Conservation (phyloP, 1,140 invertebrate species). For the Drosophila nigromelanica region DNA sequence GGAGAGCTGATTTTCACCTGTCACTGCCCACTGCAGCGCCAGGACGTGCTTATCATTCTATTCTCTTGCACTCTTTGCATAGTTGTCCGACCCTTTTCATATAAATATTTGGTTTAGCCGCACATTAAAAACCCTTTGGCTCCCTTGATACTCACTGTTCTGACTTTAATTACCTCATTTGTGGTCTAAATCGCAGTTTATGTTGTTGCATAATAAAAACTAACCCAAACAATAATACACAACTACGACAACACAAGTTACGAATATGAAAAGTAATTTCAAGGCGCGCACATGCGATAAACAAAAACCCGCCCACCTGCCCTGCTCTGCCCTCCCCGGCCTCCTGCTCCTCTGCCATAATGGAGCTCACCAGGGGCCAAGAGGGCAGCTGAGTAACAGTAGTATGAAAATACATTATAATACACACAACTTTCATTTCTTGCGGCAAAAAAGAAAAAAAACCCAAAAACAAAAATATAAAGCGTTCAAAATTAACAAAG, state of each 20-base stretch:
- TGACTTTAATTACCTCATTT: constrained; percentile 50
- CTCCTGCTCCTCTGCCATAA: constrained; percentile 4
- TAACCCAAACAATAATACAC: constrained; percentile 10
- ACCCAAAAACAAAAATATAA: constrained; percentile 59
- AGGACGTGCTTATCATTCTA: constrained; percentile 66
- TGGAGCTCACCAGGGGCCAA: background rate
- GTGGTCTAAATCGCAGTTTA: constrained; percentile 57
- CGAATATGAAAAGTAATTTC: constrained; percentile 80
- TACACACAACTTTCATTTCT: constrained; percentile 79
- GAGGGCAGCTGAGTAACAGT: constrained; percentile 70
- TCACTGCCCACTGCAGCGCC: background rate
- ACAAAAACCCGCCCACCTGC: constrained; percentile 43
- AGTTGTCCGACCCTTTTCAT: constrained; percentile 8
- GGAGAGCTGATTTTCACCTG: constrained; percentile 57
- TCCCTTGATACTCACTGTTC: background rate
- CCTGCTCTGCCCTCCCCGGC: background rate
- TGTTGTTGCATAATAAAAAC: constrained; percentile 74
- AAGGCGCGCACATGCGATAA: constrained; percentile 78
- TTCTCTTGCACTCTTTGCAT: constrained; percentile 29
- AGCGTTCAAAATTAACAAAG: constrained; percentile 70
- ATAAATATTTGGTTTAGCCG: background rate
- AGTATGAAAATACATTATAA: constrained; percentile 71
- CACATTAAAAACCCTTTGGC: background rate
- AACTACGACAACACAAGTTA: constrained; percentile 42
- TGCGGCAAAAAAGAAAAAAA: constrained; percentile 54